A percentile compares a stretch with the other conserved stretches of the same genome.
Evolutionary conservation across 1,140 invertebrate genomes (phyloP).

Genomic region (Macrobrachium nipponense): DNA sequence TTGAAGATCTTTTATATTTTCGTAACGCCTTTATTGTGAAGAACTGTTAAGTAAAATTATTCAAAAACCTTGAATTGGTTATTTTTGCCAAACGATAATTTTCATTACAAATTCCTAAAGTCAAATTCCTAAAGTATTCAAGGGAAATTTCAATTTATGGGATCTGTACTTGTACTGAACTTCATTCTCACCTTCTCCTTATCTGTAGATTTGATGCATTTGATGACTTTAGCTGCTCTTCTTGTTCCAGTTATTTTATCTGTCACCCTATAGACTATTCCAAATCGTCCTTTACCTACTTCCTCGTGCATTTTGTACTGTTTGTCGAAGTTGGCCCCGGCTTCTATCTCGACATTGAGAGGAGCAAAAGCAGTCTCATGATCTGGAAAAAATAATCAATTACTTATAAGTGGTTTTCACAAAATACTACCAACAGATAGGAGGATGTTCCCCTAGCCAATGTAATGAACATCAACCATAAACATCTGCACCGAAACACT

Average conservation of each 20-base stretch:
- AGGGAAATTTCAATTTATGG: no score
- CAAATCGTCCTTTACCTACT: slow-evolving; percentile 85
- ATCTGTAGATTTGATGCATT: slow-evolving; percentile 83
- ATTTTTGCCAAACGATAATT: not conserved
- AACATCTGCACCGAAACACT: no score
- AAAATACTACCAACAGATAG: slow-evolving; percentile 4
- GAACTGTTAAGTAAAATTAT: no score
- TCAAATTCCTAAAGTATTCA: no score
- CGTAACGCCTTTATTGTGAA: no score
- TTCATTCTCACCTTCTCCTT: slow-evolving; percentile 78
- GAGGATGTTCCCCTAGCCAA: no score
- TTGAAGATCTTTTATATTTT: no score
- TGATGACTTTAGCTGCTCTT: slow-evolving; percentile 92
- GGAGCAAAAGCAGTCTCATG: slow-evolving; percentile 41
- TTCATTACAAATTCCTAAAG: no score
- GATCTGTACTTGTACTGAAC: no score
- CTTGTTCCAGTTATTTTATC: slow-evolving; percentile 78
- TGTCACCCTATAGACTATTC: slow-evolving; percentile 80
- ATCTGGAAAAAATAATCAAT: slow-evolving; percentile 31
- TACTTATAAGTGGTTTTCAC: not conserved
- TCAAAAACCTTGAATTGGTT: no score
- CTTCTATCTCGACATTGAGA: slow-evolving; percentile 69
- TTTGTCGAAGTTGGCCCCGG: slow-evolving; percentile 73
- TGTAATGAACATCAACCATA: no score
- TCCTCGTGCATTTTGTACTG: slow-evolving; percentile 78